phyloP scores from a whole-genome alignment of 2,797 vertebrate genomes.

The Gambelia wislizenii region DNA sequence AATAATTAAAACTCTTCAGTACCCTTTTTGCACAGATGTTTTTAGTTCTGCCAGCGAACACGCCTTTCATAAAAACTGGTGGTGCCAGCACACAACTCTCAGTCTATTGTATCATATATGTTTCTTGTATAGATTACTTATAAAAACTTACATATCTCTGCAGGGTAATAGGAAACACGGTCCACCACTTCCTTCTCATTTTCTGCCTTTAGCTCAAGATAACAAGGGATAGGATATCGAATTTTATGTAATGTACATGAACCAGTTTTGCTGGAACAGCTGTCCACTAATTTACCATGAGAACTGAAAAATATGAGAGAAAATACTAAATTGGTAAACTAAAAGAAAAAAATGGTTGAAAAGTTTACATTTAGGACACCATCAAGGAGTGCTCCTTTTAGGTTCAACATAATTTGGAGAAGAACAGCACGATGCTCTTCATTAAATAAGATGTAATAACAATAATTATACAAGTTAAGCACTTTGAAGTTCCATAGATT shows the following conservation, averaged over 20 bases:
- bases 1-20: background rate
- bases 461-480: background rate
- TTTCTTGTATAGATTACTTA: background rate
- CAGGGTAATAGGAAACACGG: constrained; percentile 21
- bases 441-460: background rate
- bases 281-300: accelerated
- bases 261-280: constrained; percentile 1
- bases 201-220: constrained; percentile 70
- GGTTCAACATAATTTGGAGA: background rate
- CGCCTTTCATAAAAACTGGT: background rate
- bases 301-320: constrained; percentile 15
- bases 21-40: background rate
- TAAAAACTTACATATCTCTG: constrained; percentile 67
- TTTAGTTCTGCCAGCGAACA: background rate
- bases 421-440: background rate
- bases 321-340: constrained; percentile 15
- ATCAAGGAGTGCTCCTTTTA: background rate
- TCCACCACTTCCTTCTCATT: constrained; percentile 71
- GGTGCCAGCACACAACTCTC: background rate
- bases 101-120: background rate
- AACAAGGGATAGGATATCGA: accelerated
- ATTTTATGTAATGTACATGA: constrained; percentile 58
- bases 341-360: background rate
- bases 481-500: background rate
- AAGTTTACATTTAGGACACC: background rate